Conservation (phyloP, 2,113 vertebrate genomes). For the Siniperca knerii region DNA sequence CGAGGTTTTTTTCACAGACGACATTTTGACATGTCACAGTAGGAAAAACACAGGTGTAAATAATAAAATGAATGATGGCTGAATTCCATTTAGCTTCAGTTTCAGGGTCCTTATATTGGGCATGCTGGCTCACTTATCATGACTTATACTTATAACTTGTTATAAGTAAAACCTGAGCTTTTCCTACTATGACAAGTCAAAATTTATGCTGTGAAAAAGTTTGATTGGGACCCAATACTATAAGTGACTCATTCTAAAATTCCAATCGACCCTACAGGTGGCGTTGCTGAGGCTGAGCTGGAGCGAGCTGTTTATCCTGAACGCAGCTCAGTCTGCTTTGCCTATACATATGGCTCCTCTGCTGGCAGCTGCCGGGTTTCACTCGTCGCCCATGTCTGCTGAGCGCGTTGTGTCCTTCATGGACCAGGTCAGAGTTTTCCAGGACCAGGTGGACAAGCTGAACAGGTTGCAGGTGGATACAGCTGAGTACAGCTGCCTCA, state of each 20-base stretch:
- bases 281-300: slow-evolving; percentile 94
- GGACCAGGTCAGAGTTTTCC: slow-evolving; percentile 97
- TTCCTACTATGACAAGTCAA: neutral
- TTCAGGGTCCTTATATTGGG: too few relatives aligned
- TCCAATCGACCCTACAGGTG: slow-evolving; percentile 74
- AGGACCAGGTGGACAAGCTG: slow-evolving; percentile 99
- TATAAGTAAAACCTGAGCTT: neutral
- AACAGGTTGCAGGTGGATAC: slow-evolving; percentile 94
- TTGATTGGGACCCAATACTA: neutral
- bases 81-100: too few relatives aligned
- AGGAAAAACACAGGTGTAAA: too few relatives aligned
- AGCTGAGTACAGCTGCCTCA: slow-evolving; percentile 97
- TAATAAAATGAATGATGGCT: too few relatives aligned
- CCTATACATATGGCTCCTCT: slow-evolving; percentile 95
- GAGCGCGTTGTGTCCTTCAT: slow-evolving; percentile 97
- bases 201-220: neutral
- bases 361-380: slow-evolving; percentile 94
- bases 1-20: neutral
- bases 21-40: neutral
- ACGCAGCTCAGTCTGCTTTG: slow-evolving; percentile 95
- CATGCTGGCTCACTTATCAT: too few relatives aligned
- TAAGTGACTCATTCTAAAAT: neutral
- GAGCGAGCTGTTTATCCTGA: slow-evolving; percentile 99
- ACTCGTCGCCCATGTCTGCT: slow-evolving; percentile 94
- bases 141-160: too few relatives aligned